Evolutionary conservation across 2,888 invertebrate species (phyloP), one percentile per base, ranked within the genome.

Genomic region (Sinodicranocentrus sp.): DNA sequence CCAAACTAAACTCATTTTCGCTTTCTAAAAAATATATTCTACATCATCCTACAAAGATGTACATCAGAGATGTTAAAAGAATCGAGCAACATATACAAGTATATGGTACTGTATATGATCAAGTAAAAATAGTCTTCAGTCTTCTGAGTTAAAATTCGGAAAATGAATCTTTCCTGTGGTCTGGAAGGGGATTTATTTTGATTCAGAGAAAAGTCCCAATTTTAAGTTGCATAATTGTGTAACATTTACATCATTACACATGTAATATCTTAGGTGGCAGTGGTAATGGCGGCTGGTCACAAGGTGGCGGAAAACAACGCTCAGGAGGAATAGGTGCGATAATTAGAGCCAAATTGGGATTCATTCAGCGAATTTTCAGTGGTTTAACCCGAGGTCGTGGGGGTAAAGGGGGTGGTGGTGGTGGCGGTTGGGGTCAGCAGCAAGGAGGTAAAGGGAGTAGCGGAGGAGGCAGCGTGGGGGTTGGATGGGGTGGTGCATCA

Each of bases 331-430:
- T 57, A 8, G 52, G 48, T 0, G 65, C 63, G 0, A 48, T 76
- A 8, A 28, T 76, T 5, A 44, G 65, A 39, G 57, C 67, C 6
- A 77, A 77, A 39, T 21, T 77, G 3, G 48, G 39, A 43, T 26
- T 68, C 17, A 68, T 77, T 17, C 48, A 43, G 43, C 13, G 68
- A 39, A n/a, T 77, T n/a, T 68, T 77, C 43, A 48, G 68, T 17
- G 39, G 68, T 8, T 21, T 77, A 3, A 76, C 61, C 3, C 13
- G 48, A 48, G 61, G 61, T 23, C 44, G 52, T 19, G 48, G 77
- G 0, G 17, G 59, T 0, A 43, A 39, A 28, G 54, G 57, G 21
- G 26, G 61, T 17, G 65, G 75, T 5, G 65, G 76, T n/a, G 43
- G 65, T 6, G 68, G 77, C 17, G 77, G 77, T 25, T 6, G 57